Evolutionary conservation across 2,888 invertebrate species (phyloP), one percentile per base, ranked within the genome.

Genomic region (Xestia rhomboidea): DNA sequence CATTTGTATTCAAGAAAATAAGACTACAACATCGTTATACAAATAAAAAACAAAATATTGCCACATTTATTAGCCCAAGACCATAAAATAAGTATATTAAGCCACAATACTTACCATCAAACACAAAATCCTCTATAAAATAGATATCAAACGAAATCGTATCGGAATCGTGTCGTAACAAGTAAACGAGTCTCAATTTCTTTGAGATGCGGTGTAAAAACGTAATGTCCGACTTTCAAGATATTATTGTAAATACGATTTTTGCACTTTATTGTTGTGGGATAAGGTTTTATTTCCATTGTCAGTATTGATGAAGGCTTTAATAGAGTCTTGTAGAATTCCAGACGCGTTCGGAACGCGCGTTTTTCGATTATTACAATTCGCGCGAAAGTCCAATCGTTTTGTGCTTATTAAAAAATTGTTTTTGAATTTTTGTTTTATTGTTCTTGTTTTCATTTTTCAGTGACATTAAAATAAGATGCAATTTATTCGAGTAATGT

Each of bases 311-410:
- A 60, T 51, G 70, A 71, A 79, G 70, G 76, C 90, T 90, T 93
- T 93, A 94, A 93, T 93, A 94, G 92, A 94, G 90, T 87, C 92
- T 91, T 91, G 92, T 91, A 92, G 93, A 94, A 94, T 94, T 91
- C 91, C 87, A 86, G 85, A 89, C 91, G 88, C 92, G 93, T 91
- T 91, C 86, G 91, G 92, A 92, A 92, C 91, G 90, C 89, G 88
- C 89, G 88, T 92, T 94, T 94, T 94, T 93, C 90, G 92, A 92
- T 92, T 92, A 94, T 93, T 91, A 91, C 91, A 92, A 92, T 92
- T 92, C 92, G 94, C 92, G 92, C 91, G 91, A 91, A 91, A 90
- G 88, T 88, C 87, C 87, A 85, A 89, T 84, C 79, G 85, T 84
- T 90, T 88, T 87, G 88, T 77, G 86, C 77, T 83, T 79, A 88